phyloP scores from a whole-genome alignment of 1,140 invertebrate genomes.

The Galleria mellonella region DNA sequence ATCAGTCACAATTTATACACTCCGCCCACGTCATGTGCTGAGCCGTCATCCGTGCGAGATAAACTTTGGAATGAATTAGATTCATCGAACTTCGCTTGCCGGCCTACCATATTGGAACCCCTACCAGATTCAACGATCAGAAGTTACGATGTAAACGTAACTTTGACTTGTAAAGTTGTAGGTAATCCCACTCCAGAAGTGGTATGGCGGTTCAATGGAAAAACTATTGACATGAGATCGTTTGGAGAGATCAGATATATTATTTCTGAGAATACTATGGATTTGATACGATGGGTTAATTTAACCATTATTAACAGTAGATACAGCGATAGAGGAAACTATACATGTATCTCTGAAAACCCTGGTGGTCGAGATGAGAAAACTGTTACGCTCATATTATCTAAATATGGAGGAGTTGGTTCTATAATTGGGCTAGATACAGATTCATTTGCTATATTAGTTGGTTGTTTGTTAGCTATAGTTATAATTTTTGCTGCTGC shows the following conservation, averaged over 20 bases:
- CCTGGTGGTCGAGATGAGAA: conserved; percentile 86
- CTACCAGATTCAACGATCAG: conserved; percentile 72
- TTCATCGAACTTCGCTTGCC: conserved; percentile 87
- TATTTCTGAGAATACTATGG: conserved; percentile 64
- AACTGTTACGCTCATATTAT: conserved; percentile 80
- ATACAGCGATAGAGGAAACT: conserved; percentile 88
- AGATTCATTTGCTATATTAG: conserved; percentile 70
- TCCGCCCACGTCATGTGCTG: conserved; percentile 80
- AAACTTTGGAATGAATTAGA: conserved; percentile 83
- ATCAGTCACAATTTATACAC: conserved; percentile 83
- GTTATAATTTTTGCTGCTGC: conserved; percentile 77
- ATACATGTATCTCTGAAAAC: conserved; percentile 90
- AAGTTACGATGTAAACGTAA: conserved; percentile 81
- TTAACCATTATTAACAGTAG: conserved; percentile 83
- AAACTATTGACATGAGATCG: conserved; percentile 75
- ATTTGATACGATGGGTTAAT: conserved; percentile 81
- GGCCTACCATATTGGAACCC: conserved; percentile 81
- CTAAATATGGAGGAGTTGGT: conserved; percentile 63
- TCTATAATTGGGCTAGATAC: conserved; percentile 56
- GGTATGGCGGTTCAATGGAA: conserved; percentile 81
- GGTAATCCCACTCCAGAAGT: conserved; percentile 86
- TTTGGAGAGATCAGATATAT: conserved; percentile 73
- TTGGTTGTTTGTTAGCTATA: conserved; percentile 69
- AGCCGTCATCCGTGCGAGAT: conserved; percentile 78
- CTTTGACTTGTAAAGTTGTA: conserved; percentile 85